Base-by-base conservation (phyloP, 2,888 invertebrate genomes). In the Ichneumoninae sp. region DNA sequence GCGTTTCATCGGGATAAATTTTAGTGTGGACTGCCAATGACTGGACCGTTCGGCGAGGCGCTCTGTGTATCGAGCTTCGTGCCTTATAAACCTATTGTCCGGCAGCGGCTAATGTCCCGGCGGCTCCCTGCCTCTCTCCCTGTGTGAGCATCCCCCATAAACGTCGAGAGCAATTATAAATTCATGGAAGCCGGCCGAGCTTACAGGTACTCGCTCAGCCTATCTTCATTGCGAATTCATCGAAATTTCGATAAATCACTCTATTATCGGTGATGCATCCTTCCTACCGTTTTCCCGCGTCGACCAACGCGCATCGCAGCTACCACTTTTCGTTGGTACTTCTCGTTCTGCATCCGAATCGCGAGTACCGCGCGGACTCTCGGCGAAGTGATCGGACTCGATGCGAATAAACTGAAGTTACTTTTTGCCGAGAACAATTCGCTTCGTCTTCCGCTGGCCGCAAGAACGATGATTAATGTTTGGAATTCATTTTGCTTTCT, bases 161-260 rank as follows among this genome's bases (percentile, higher is more conserved):
- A 83, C 65, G 70, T 70, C 75, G 65, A 65, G 79, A 57, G 75
- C 70, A 47, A 75, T 83, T 80, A 80, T 65, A 71, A 80, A 83
- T 83, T 83, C 79, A 83, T 57, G 79, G 26, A 65, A 65, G 50
- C 70, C 40, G 30, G 76, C 50, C 65, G 22, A 33, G 52, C 63
- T 54, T 65, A 10, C 19, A 7, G 60, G 26, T 19, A 44, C 16
- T 30, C 16, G 57, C 8, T 40, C 54, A 40, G 44, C 47, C 44
- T 66, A 36, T 54, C 57, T 68, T 52, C 68, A 47, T 68, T 73
- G 77, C 66, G 36, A 66, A 76, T 76, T 54, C 66, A 76, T 65
- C 65, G 76, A 76, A 76, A 76, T 66, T 76, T 66, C n/a, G 36
- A 52, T 76, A 76, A 76, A 76, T 76, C 76, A 54, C 66, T 66